These are phyloP conservation scores for Agonum fuliginosum DNA, from an alignment of 2,888 invertebrate species.

Conservation along the genomic window DNA sequence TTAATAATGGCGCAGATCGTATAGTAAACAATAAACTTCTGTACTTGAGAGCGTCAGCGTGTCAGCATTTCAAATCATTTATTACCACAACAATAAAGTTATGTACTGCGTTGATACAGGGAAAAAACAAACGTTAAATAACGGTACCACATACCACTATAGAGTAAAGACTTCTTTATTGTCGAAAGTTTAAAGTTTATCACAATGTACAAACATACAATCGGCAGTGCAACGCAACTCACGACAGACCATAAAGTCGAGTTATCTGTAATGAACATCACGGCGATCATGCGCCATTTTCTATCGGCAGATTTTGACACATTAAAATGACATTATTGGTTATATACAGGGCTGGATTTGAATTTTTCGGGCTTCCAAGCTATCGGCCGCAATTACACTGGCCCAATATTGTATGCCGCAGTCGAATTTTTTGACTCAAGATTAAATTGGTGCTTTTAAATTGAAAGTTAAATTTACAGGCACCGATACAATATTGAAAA, in stretches of 20 bases:
- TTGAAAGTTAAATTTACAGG: too few species aligned
- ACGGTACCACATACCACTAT: slow-evolving; percentile 28
- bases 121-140: slow-evolving; percentile 26
- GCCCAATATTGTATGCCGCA: too few species aligned
- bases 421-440: too few species aligned
- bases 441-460: too few species aligned
- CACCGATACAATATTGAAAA: too few species aligned
- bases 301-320: slow-evolving; percentile 51
- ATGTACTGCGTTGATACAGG: slow-evolving; percentile 8
- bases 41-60: slow-evolving; percentile 4
- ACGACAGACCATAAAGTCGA: slow-evolving; percentile 31
- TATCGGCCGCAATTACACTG: too few species aligned
- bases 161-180: slow-evolving; percentile 46
- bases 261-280: slow-evolving; percentile 54
- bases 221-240: slow-evolving; percentile 32
- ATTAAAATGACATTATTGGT: slow-evolving; percentile 47
- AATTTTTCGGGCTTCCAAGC: too few species aligned
- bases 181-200: slow-evolving; percentile 52
- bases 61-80: slow-evolving; percentile 26
- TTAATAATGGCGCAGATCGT: slow-evolving; percentile 16
- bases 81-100: slow-evolving; percentile 38
- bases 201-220: slow-evolving; percentile 53
- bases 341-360: slow-evolving; percentile 1
- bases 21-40: slow-evolving; percentile 19
- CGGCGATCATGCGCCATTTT: slow-evolving; percentile 17